phyloP scores from a whole-genome alignment of 1,140 invertebrate species.

The Euborellia annulipes region DNA sequence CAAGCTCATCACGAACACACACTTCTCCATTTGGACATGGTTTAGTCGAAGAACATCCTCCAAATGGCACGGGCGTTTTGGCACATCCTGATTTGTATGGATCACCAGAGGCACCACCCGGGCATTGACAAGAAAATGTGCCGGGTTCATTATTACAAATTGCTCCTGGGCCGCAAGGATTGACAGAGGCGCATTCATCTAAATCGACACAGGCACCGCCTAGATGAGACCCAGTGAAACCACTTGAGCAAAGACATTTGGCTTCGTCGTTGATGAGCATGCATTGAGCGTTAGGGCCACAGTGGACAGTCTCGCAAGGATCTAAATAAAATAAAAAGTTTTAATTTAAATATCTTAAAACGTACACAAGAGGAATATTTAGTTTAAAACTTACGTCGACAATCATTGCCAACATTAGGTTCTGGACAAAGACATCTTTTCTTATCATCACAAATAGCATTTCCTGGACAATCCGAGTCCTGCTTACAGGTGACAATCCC shows the following conservation, averaged over 20 bases:
- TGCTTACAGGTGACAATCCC: conserved; percentile 58
- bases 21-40: conserved; percentile 71
- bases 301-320: conserved; percentile 73
- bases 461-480: conserved; percentile 71
- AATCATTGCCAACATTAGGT: conserved; percentile 80
- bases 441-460: conserved; percentile 64
- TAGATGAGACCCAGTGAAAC: conserved; percentile 52
- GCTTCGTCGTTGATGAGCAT: conserved; percentile 68
- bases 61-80: conserved; percentile 39
- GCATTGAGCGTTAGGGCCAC: conserved; percentile 77
- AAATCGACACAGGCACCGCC: conserved; percentile 69
- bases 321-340: conserved; percentile 35
- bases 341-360: not conserved
- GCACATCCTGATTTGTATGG: conserved; percentile 52
- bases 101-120: conserved; percentile 54
- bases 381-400: conserved; percentile 37
- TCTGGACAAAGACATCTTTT: conserved; percentile 73
- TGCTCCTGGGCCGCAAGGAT: conserved; percentile 63
- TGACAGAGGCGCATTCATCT: conserved; percentile 61
- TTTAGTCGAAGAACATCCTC: conserved; percentile 49
- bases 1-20: conserved; percentile 57
- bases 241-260: conserved; percentile 64
- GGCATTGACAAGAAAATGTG: conserved; percentile 73
- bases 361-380: not conserved
- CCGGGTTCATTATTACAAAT: conserved; percentile 79